Evolutionary conservation across 2,113 vertebrate genomes (phyloP).

Genomic region (Argyrosomus japonicus): DNA sequence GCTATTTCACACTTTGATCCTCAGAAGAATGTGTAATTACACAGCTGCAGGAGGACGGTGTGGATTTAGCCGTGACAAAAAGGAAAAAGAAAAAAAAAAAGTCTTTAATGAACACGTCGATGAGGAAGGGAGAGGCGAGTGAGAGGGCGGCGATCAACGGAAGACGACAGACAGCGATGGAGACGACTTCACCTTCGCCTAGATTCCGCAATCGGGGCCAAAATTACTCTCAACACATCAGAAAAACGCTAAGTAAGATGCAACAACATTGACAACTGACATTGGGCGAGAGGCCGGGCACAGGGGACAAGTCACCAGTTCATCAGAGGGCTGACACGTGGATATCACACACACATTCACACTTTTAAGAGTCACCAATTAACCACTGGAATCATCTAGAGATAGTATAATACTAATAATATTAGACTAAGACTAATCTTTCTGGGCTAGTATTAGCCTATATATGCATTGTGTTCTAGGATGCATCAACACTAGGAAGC

Average conservation of each 20-base stretch:
- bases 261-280: neutral
- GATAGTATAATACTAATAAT: no score
- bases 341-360: no score
- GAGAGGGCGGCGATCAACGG: neutral
- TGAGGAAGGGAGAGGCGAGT: constrained; percentile 7
- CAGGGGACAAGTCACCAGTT: no score
- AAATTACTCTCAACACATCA: neutral
- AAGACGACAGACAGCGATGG: neutral
- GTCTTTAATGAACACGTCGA: constrained; percentile 54
- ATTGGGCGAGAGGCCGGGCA: no score
- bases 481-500: no score
- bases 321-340: no score
- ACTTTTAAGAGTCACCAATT: no score
- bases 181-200: constrained; percentile 1
- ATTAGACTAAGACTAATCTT: no score
- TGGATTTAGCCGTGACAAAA: constrained; percentile 60
- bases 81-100: constrained; percentile 25
- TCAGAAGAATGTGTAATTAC: constrained; percentile 77
- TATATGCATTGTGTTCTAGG: no score
- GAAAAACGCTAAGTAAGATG: neutral
- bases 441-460: no score
- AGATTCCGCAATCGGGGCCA: neutral
- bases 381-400: no score
- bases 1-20: constrained; percentile 78
- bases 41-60: constrained; percentile 58